Conservation (phyloP, 2,888 invertebrate genomes). For the Muscina levida region DNA sequence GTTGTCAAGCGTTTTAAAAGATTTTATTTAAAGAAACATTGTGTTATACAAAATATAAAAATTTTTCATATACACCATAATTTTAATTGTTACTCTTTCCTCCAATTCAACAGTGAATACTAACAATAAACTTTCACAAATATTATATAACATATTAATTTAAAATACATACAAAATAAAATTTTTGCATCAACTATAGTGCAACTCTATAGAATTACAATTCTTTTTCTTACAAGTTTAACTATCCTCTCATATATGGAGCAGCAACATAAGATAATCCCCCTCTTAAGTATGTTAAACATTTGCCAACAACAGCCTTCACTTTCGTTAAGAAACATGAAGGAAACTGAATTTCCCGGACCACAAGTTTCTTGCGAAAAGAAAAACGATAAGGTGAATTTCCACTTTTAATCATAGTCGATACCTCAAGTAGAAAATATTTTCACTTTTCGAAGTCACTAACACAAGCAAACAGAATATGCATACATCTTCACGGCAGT, state of each 20-base stretch:
- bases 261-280: constrained; percentile 29
- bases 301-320: constrained; percentile 8
- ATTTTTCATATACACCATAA: no score
- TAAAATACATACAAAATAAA: no score
- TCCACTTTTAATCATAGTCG: constrained; percentile 33
- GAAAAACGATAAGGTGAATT: neutral
- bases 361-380: constrained; percentile 12
- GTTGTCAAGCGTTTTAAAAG: no score
- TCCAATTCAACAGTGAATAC: no score
- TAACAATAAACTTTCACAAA: no score
- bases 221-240: constrained; percentile 17
- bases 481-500: constrained; percentile 64
- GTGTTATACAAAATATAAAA: no score
- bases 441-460: constrained; percentile 48
- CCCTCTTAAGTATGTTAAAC: constrained; percentile 18
- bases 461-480: constrained; percentile 59
- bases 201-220: no score
- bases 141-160: no score
- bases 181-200: no score
- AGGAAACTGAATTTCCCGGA: constrained; percentile 19
- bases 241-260: constrained; percentile 19
- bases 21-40: no score
- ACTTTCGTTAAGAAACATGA: neutral
- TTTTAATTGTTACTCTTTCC: no score
- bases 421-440: constrained; percentile 43